Evolutionary conservation across 2,888 invertebrate genomes (phyloP).

Genomic region (Nephrotoma flavescens): DNA sequence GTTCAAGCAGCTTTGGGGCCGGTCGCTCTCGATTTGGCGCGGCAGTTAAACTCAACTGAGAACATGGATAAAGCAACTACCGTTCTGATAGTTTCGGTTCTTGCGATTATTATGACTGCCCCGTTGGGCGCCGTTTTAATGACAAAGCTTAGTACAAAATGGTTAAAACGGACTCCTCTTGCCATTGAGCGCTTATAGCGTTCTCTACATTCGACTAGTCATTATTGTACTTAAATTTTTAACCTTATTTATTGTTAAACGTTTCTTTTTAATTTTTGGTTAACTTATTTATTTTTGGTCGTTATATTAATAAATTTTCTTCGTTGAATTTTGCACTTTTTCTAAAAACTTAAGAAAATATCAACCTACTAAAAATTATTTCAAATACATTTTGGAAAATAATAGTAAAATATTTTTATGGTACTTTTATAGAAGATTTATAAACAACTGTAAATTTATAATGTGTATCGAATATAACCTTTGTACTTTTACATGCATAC

Average conservation of each 20-base stretch:
- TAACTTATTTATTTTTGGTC: background rate
- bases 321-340: background rate
- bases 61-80: conserved; percentile 28
- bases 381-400: background rate
- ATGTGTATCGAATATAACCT: too few relatives aligned
- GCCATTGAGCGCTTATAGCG: background rate
- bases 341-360: too few relatives aligned
- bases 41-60: conserved; percentile 24
- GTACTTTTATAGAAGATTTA: background rate
- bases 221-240: background rate
- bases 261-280: background rate
- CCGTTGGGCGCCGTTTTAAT: conserved; percentile 36
- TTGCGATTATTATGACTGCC: conserved; percentile 41
- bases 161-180: conserved; percentile 18
- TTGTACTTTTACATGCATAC: background rate
- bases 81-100: conserved; percentile 37
- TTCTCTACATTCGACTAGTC: background rate
- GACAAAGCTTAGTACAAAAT: conserved; percentile 29
- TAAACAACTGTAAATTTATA: background rate
- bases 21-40: conserved; percentile 41
- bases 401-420: background rate
- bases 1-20: conserved; percentile 58
- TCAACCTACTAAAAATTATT: background rate
- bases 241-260: background rate
- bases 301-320: background rate